Conservation (phyloP, 2,797 vertebrate genomes). For the Otolemur crassicaudatus region DNA sequence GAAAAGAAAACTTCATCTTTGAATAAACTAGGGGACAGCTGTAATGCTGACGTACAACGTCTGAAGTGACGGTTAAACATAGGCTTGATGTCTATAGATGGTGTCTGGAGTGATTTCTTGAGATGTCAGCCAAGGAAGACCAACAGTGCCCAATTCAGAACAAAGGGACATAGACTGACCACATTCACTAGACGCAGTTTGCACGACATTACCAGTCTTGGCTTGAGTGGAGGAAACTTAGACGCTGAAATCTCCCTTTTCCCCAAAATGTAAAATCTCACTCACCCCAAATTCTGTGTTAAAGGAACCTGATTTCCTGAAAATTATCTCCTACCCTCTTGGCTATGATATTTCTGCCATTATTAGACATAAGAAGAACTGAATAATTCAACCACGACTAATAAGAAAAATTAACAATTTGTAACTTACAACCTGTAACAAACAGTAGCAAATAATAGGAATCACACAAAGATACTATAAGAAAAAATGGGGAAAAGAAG, state of each 20-base stretch:
- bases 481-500: not conserved
- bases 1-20: not conserved
- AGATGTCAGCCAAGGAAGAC: not conserved
- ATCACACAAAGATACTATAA: not conserved
- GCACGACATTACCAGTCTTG: not conserved
- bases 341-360: not conserved
- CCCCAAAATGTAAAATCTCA: not conserved
- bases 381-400: not conserved
- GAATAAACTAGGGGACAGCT: not conserved
- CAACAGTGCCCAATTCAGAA: not conserved
- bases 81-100: not conserved
- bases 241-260: not conserved
- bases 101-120: not conserved
- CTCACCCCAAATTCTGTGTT: not conserved
- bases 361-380: not conserved
- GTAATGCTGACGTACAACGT: not conserved
- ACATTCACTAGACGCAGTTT: not conserved
- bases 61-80: not conserved
- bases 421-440: not conserved
- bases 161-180: not conserved
- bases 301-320: not conserved
- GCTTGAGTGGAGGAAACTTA: not conserved
- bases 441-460: not conserved
- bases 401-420: not conserved
- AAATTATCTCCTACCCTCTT: not conserved